Base-by-base conservation (phyloP, 2,113 vertebrate species). In the Pseudorasbora parva region DNA sequence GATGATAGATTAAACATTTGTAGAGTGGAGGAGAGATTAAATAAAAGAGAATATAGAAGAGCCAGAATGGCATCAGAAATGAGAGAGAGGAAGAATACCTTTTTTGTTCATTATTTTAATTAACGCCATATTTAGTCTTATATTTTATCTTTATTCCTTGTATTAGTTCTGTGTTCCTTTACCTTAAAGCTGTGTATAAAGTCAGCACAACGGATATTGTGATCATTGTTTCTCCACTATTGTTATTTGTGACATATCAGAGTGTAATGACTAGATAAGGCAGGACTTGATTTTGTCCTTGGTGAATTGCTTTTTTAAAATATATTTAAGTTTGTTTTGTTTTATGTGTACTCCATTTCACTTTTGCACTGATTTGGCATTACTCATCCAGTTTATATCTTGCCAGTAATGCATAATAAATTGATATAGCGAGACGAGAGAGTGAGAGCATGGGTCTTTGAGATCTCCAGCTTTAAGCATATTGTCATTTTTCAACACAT, bases 1-100 rank as follows among this genome's bases (percentile, higher is more conserved):
- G 66, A 82, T 79, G 69, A 79, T 66, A 47, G 17, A 66, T 79
- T 66, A 47, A 66, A 49, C 43, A 79, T 66, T 66, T 79, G 57
- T 66, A 49, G 23, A 79, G 59, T 45, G 23, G 23, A 19, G n/a
- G 57, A 30, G 15, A 66, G 23, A 64, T 79, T 25, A 79, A 62
- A 79, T 73, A 23, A 54, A 60, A 64, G 72, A 80, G 57, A 62
- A 83, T 49, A 76, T 23, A 23, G 30, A 64, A 82, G 45, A 56
- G 14, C 54, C 57, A 11, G 19, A 51, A 45, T 23, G 21, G 8
- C 23, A 47, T 74, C 23, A 30, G 45, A 73, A 73, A 4, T 73
- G 66, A 11, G 56, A n/a, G 69, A 30, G 69, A 33, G 2, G 5
- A 64, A 64, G 6, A n/a, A n/a, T n/a, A 9, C 4, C 19, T n/a